Evolutionary conservation across 2,888 invertebrate genomes (phyloP).

Genomic region (Ectobius pallidus): DNA sequence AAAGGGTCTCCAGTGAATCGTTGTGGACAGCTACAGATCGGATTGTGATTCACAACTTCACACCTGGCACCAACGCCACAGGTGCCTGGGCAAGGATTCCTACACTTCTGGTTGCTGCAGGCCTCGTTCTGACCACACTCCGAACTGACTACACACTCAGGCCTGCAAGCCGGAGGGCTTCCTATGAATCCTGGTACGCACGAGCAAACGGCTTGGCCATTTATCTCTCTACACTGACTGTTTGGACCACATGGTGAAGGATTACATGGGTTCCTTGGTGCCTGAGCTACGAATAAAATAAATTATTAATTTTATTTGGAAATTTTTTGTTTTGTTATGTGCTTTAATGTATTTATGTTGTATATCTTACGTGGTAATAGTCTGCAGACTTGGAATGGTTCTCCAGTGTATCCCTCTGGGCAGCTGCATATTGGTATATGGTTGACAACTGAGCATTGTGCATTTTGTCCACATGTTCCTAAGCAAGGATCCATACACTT

Average conservation of each 20-base stretch:
- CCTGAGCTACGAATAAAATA: background rate
- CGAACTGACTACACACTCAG: constrained; percentile 59
- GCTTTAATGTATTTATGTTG: background rate
- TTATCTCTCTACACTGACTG: constrained; percentile 58
- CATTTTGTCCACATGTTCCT: constrained; percentile 72
- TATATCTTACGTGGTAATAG: constrained; percentile 50
- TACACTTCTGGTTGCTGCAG: constrained; percentile 61
- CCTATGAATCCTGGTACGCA: constrained; percentile 59
- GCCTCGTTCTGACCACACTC: constrained; percentile 60
- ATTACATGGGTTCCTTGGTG: constrained; percentile 55
- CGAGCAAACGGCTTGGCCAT: constrained; percentile 58
- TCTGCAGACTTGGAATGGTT: constrained; percentile 69
- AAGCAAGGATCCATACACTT: constrained; percentile 74
- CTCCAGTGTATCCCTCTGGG: constrained; percentile 63
- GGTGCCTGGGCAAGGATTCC: constrained; percentile 60
- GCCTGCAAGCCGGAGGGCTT: constrained; percentile 59
- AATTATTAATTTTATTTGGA: no score
- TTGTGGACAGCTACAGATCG: constrained; percentile 73
- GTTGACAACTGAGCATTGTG: constrained; percentile 73
- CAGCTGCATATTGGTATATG: constrained; percentile 76
- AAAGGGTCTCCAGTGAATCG: constrained; percentile 80
- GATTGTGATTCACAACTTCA: constrained; percentile 75
- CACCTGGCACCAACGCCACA: constrained; percentile 72
- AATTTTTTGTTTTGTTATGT: background rate
- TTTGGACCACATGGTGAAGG: constrained; percentile 61